A percentile compares a stretch with the other conserved stretches of the same genome.
Conservation (phyloP, 2,888 invertebrate genomes). For the Conistra vaccinii region DNA sequence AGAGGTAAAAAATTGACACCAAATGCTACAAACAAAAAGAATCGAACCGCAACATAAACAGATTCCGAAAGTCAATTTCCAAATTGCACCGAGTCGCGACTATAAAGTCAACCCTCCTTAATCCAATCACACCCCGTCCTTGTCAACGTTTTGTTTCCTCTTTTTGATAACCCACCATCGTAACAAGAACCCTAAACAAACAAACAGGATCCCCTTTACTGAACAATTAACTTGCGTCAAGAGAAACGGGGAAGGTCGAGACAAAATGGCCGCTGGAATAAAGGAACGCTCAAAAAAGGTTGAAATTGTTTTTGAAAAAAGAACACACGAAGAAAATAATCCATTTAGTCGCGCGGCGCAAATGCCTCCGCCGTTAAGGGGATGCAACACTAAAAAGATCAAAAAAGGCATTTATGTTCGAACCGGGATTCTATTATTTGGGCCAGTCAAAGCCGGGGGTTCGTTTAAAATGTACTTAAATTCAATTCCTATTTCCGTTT, state of each 20-base stretch:
- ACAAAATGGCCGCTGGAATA: slow-evolving; percentile 74
- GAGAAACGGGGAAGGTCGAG: slow-evolving; percentile 69
- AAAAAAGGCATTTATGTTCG: slow-evolving; percentile 85
- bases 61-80: slow-evolving; percentile 89
- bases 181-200: slow-evolving; percentile 71
- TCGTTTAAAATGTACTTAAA: slow-evolving; percentile 90
- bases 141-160: slow-evolving; percentile 90
- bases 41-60: slow-evolving; percentile 84
- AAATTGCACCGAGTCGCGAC: slow-evolving; percentile 87
- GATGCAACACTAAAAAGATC: slow-evolving; percentile 86
- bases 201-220: slow-evolving; percentile 44
- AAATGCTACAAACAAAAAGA: slow-evolving; percentile 80
- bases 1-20: slow-evolving; percentile 83
- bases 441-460: slow-evolving; percentile 86
- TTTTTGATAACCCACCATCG: slow-evolving; percentile 78
- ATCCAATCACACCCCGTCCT: slow-evolving; percentile 89
- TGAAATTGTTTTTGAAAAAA: slow-evolving; percentile 84
- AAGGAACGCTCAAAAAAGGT: slow-evolving; percentile 74
- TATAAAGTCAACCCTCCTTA: slow-evolving; percentile 90
- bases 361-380: slow-evolving; percentile 86
- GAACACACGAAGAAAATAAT: slow-evolving; percentile 89
- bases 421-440: slow-evolving; percentile 87
- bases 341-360: slow-evolving; percentile 89
- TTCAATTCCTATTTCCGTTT: slow-evolving; percentile 89
- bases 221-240: slow-evolving; percentile 7